phyloP scores from a whole-genome alignment of 2,888 invertebrate species.

The Ceraclea dissimilis region DNA sequence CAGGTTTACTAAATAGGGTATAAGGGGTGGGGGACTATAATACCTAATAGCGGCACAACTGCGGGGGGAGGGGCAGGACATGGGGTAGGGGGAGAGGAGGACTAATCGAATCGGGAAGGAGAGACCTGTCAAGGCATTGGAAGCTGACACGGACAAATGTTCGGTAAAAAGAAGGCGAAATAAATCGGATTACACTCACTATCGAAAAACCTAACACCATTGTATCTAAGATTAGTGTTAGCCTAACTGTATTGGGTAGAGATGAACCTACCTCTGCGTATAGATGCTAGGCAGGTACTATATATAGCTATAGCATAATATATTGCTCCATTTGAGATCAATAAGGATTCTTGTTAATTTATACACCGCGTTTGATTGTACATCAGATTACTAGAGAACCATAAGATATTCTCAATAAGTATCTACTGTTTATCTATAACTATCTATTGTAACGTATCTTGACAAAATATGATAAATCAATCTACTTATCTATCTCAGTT shows the following conservation, averaged over 20 bases:
- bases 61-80: not conserved
- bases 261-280: no score
- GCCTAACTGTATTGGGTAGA: not conserved
- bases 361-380: no score
- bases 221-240: not conserved
- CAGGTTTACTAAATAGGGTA: conserved; percentile 19
- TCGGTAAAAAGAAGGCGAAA: conserved; percentile 20
- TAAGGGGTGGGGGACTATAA: conserved; percentile 7
- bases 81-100: not conserved
- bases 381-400: no score
- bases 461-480: no score
- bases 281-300: no score
- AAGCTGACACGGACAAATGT: conserved; percentile 25
- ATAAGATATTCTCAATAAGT: no score
- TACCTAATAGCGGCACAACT: not conserved
- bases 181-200: conserved; percentile 20
- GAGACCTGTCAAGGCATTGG: conserved; percentile 23
- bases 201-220: not conserved
- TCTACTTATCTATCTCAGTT: no score
- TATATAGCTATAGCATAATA: no score
- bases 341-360: no score
- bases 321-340: no score
- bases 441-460: no score
- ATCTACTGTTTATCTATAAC: no score
- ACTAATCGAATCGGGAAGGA: conserved; percentile 4